A percentile compares a stretch with the other conserved stretches of the same genome.
These are phyloP conservation scores for Catharus bicknelli DNA, from an alignment of 2,113 vertebrate genomes.

Conservation along the genomic window DNA sequence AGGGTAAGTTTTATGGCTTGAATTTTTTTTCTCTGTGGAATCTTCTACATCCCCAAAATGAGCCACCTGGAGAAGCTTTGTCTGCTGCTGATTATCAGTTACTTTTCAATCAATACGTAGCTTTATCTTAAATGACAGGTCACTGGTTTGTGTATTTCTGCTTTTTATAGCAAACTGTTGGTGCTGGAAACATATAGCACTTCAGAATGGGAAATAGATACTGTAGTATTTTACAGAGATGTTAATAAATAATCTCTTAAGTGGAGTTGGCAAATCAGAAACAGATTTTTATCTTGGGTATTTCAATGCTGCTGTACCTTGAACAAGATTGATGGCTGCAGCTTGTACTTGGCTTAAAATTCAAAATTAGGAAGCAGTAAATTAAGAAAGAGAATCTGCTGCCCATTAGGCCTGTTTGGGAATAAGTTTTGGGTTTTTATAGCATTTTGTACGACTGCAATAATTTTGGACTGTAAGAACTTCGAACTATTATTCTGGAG, in stretches of 20 bases:
- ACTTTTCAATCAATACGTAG: not conserved
- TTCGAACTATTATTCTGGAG: accelerated
- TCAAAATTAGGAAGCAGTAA: not conserved
- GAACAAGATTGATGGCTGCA: not conserved
- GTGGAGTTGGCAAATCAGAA: not conserved
- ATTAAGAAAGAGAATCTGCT: not conserved
- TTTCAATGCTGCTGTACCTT: not conserved
- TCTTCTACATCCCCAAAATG: not conserved
- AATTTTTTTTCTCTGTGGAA: not conserved
- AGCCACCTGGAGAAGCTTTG: not conserved
- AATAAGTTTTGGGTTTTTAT: not conserved
- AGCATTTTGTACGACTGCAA: accelerated
- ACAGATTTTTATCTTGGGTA: accelerated
- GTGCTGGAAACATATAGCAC: not conserved
- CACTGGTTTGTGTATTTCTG: not conserved
- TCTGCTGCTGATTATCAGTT: accelerated
- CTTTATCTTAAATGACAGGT: not conserved
- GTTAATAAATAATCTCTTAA: too few relatives aligned
- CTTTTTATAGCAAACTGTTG: not conserved
- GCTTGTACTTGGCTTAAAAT: not conserved
- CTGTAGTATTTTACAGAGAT: not conserved
- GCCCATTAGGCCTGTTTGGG: accelerated
- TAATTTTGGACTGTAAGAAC: not conserved
- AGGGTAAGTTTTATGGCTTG: not conserved
- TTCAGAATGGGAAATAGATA: not conserved